Conservation (phyloP, 2,113 vertebrate genomes). For the human (Homo sapiens) region DNA sequence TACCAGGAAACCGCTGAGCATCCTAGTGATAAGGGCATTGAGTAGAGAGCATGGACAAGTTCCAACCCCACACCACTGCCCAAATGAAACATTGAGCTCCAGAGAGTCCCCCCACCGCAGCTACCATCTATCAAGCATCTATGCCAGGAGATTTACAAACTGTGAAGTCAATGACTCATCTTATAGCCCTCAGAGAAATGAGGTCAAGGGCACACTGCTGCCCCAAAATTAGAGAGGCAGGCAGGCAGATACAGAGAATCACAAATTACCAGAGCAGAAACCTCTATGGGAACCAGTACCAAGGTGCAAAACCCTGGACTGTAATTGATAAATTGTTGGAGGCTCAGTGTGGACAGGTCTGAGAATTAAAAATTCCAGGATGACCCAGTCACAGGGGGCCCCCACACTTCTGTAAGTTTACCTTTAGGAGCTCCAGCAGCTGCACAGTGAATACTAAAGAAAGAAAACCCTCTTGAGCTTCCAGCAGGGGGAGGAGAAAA, state of each 20-base stretch:
- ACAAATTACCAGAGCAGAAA: background rate
- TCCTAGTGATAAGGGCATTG: fast-evolving
- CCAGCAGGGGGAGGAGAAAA: background rate
- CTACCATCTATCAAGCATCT: background rate
- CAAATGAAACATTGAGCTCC: background rate
- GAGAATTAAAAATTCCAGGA: background rate
- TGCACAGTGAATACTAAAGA: background rate
- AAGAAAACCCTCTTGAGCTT: background rate
- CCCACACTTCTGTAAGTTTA: background rate
- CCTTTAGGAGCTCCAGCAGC: background rate
- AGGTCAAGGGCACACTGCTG: background rate
- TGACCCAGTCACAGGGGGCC: background rate
- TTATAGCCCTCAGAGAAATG: background rate
- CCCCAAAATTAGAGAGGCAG: background rate
- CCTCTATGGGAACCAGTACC: background rate
- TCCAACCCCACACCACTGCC: background rate
- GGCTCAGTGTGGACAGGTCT: background rate
- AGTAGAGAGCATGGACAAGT: background rate
- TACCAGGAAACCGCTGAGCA: background rate
- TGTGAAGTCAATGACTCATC: background rate
- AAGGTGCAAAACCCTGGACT: background rate
- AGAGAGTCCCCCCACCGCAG: background rate
- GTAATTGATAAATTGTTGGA: background rate
- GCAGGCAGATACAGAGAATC: background rate
- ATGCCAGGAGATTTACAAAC: background rate